Evolutionary conservation across 1,140 invertebrate species (phyloP).

Genomic region (Drosophila mauritiana): DNA sequence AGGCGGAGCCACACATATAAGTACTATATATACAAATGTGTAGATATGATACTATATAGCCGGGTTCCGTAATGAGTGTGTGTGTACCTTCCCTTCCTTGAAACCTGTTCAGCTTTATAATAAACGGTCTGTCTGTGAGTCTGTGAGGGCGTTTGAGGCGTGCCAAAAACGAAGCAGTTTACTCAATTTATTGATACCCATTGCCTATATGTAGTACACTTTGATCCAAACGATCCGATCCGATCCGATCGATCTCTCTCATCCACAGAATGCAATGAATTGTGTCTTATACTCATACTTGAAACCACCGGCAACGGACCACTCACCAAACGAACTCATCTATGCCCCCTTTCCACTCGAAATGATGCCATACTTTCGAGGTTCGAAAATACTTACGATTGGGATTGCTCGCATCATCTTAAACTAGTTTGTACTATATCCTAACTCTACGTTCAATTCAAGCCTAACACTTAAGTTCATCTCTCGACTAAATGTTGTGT

Average conservation of each 20-base stretch:
- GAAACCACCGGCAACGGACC: slow-evolving; percentile 62
- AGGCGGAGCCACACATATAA: slow-evolving; percentile 60
- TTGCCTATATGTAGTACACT: slow-evolving; percentile 16
- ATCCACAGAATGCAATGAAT: slow-evolving; percentile 48
- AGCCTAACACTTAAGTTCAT: slow-evolving; percentile 46
- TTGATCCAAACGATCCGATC: neutral
- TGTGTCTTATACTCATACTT: slow-evolving; percentile 56
- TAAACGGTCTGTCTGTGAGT: slow-evolving; percentile 39
- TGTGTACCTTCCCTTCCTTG: slow-evolving; percentile 34
- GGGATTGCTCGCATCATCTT: slow-evolving; percentile 37
- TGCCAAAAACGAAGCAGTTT: slow-evolving; percentile 36
- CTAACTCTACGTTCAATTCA: slow-evolving; percentile 52
- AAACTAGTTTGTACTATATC: slow-evolving; percentile 47
- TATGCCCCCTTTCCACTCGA: neutral
- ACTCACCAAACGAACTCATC: slow-evolving; percentile 16
- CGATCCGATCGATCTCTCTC: slow-evolving; percentile 33
- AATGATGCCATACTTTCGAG: neutral
- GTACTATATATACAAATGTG: slow-evolving; percentile 7
- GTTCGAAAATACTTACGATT: neutral
- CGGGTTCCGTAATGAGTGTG: slow-evolving; percentile 6
- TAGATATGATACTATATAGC: neutral
- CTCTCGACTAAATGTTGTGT: slow-evolving; percentile 51
- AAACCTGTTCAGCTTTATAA: slow-evolving; percentile 44
- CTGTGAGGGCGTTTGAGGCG: slow-evolving; percentile 33
- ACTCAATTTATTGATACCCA: slow-evolving; percentile 19